Evolutionary conservation across 2,797 vertebrate genomes (phyloP).

Genomic region (Clarias pachynema): DNA sequence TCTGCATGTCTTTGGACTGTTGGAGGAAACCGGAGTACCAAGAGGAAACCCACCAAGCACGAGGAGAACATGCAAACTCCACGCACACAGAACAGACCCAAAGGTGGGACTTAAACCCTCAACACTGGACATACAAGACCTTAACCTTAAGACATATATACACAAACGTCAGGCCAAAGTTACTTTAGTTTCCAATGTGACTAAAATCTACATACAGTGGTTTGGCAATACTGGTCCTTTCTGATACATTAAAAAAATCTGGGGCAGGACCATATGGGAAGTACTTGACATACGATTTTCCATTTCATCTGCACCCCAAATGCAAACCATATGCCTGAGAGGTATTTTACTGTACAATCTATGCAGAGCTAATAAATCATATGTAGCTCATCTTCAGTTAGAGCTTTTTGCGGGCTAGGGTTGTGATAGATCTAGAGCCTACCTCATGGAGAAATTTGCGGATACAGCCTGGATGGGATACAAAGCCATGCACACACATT

Average conservation of each 20-base stretch:
- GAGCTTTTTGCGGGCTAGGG: not conserved
- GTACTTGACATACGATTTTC: not conserved
- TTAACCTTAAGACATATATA: too few relatives aligned
- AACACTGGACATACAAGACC: too few relatives aligned
- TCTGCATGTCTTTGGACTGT: too few relatives aligned
- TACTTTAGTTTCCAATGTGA: not conserved
- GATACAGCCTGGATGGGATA: not conserved
- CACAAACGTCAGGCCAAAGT: not conserved
- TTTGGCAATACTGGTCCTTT: not conserved
- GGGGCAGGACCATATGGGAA: not conserved
- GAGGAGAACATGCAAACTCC: too few relatives aligned
- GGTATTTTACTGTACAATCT: not conserved
- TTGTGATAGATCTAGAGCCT: too few relatives aligned
- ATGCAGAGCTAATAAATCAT: not conserved
- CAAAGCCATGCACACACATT: not conserved
- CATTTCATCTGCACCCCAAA: not conserved
- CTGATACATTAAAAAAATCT: not conserved
- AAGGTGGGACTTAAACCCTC: too few relatives aligned
- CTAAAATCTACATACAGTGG: not conserved
- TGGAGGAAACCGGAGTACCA: too few relatives aligned
- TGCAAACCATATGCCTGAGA: not conserved
- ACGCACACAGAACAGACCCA: too few relatives aligned
- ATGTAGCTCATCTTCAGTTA: not conserved
- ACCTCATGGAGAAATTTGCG: not conserved
- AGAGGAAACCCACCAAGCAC: too few relatives aligned